Base-by-base conservation (phyloP, 2,888 invertebrate genomes). In the Dinocampus coccinellae region DNA sequence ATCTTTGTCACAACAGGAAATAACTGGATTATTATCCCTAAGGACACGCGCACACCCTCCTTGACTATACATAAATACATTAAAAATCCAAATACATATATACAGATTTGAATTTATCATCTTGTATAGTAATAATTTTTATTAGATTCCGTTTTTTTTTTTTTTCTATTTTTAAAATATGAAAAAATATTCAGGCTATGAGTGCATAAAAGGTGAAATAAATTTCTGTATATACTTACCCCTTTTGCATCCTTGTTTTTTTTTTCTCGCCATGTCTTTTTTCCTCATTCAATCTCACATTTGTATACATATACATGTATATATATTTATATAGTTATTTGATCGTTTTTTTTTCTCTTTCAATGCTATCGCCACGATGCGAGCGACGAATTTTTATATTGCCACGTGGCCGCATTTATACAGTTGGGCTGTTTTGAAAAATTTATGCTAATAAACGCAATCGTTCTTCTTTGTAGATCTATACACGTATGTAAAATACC, bases 361-460 rank as follows among this genome's bases (percentile, higher is more conserved):
- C 13, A 55, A 53, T 22, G 52, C 47, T 24, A 63, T 63, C 22
- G 42, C 39, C 22, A 24, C 47, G 34, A 65, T 55, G 66, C 42
- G n/a, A n/a, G 58, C 67, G 57, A 47, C 67, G 60, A 58, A 68
- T 68, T 42, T n/a, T n/a, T 76, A 76, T 68, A 76, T 58, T 55
- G 79, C 77, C 82, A 83, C 82, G 82, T 80, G 82, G 78, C 80
- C 67, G 71, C 73, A 73, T 76, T 75, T 72, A 73, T 66, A 63
- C 34, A 71, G 74, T 68, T 70, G 75, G 73, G 78, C 76, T 79
- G 78, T 77, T 79, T 76, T 75, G 77, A 79, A 79, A 80, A 81
- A 76, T 77, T 77, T 81, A 83, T 83, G 83, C 77, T 83, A 83
- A 83, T 83, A 69, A 62, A 69, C 63, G 69, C 73, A 71, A 69